These are phyloP conservation scores for Lasius platythorax DNA, from an alignment of 2,888 invertebrate species.

Conservation along the genomic window DNA sequence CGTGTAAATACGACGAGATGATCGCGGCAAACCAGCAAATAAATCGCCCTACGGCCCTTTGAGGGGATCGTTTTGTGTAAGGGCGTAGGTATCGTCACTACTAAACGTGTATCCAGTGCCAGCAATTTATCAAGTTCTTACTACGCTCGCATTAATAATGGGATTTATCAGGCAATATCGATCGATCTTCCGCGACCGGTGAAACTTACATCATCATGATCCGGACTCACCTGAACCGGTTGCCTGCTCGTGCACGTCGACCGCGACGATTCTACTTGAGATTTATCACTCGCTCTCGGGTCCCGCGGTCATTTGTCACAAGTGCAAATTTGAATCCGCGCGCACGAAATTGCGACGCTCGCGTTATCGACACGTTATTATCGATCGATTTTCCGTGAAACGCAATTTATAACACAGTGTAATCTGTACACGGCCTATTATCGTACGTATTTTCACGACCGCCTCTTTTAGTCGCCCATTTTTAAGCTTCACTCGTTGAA, in stretches of 20 bases:
- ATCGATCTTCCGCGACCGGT: conserved; percentile 65
- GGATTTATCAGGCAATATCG: conserved; percentile 76
- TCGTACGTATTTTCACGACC: neutral
- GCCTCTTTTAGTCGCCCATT: conserved; percentile 14
- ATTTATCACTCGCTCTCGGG: conserved; percentile 67
- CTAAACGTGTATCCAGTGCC: conserved; percentile 56
- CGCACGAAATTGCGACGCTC: conserved; percentile 56
- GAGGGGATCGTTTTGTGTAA: conserved; percentile 63
- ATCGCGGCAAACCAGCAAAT: conserved; percentile 41
- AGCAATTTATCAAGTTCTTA: conserved; percentile 74
- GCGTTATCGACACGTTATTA: conserved; percentile 59
- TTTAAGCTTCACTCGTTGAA: neutral
- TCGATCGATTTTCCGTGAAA: conserved; percentile 37
- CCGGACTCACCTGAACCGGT: conserved; percentile 65
- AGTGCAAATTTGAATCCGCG: conserved; percentile 53
- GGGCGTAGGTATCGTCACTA: conserved; percentile 55
- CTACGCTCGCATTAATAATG: conserved; percentile 71
- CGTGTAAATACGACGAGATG: conserved; percentile 46
- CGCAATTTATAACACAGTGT: neutral
- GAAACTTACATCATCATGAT: conserved; percentile 69
- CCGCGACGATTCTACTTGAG: conserved; percentile 57
- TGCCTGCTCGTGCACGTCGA: conserved; percentile 47
- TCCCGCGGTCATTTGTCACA: conserved; percentile 66
- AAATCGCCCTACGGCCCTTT: conserved; percentile 52
- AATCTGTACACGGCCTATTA: conserved; percentile 12